Evolutionary conservation across 1,140 invertebrate genomes (phyloP), one percentile per base, ranked within the genome.

Genomic region (Eriosoma lanigerum): DNA sequence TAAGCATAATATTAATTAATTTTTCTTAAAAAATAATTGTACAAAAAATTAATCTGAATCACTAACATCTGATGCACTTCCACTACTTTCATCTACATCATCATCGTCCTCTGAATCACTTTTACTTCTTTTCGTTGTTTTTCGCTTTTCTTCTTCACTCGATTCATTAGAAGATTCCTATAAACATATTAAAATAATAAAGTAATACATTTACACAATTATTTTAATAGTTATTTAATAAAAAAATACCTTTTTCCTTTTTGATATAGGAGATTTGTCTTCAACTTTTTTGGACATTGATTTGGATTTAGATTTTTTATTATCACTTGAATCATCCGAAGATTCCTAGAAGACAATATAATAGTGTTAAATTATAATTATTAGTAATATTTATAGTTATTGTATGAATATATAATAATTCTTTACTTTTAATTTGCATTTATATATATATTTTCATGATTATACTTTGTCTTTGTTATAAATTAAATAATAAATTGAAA

Each of bases 31-130:
- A 38, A 38, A 38, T 4, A 38, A 38, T 4, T 38, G 8, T 38
- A 38, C 32, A 26, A 62, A 46, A 24, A 1, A 46, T 81, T 73
- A 82, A 81, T 82, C 81, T 8, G 62, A 62, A 29, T 81, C 81
- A 50, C 81, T 81, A 87, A 2, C 70, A 52, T 73, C 80, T 46
- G 88, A 86, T 54, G 86, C 86, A 58, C 85, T 87, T 83, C 87
- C 86, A 56, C 86, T 87, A 24, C 84, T 82, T 46, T 85, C 85
- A 46, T 85, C 86, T 82, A 85, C 85, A 19, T 84, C 85, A 76
- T 83, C 80, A 26, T 84, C 85, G 44, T 86, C 86, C 48, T 84
- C 84, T 0, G 83, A 85, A 12, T 80, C 83, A 17, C 84, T 84
- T 54, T 82, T 83, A 73, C 86, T 86, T 46, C 82, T 84, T 81